phyloP scores from a whole-genome alignment of 1,140 invertebrate genomes.

The Reticulitermes speratus region DNA sequence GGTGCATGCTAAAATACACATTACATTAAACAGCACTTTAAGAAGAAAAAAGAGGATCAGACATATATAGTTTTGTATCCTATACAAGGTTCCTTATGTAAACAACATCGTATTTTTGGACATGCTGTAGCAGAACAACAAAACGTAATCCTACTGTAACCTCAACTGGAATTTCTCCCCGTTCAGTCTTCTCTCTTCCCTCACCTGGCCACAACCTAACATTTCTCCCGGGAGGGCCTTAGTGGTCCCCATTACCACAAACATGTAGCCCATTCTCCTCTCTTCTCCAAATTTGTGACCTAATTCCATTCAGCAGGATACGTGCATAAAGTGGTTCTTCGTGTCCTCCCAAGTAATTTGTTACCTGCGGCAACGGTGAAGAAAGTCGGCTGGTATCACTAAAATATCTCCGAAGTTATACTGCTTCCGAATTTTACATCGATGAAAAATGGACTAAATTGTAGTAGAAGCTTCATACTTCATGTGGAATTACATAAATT shows the following conservation, averaged over 20 bases:
- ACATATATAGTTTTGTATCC: too few species aligned
- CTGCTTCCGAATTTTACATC: too few species aligned
- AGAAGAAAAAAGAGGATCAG: too few species aligned
- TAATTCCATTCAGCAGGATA: not conserved
- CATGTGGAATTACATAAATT: too few species aligned
- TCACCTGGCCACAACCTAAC: not conserved
- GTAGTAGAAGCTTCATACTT: too few species aligned
- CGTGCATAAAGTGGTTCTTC: not conserved
- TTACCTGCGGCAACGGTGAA: not conserved
- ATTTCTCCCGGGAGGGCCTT: not conserved
- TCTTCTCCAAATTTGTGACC: not conserved
- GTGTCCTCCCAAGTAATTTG: not conserved
- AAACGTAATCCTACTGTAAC: not conserved
- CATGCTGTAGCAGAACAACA: not conserved
- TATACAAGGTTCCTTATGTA: not conserved
- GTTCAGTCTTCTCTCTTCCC: not conserved
- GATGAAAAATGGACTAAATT: too few species aligned
- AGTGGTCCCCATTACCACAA: slow-evolving; percentile 7
- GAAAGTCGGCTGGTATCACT: not conserved
- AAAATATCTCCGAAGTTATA: too few species aligned
- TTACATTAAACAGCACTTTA: too few species aligned
- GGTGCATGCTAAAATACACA: too few species aligned
- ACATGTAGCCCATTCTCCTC: not conserved
- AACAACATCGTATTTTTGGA: not conserved
- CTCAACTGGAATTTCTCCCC: not conserved